Percentiles rank a stretch among this genome's conserved stretches.
Evolutionary conservation across 2,113 vertebrate species (phyloP).

Genomic region (Phalacrocorax aristotelis): DNA sequence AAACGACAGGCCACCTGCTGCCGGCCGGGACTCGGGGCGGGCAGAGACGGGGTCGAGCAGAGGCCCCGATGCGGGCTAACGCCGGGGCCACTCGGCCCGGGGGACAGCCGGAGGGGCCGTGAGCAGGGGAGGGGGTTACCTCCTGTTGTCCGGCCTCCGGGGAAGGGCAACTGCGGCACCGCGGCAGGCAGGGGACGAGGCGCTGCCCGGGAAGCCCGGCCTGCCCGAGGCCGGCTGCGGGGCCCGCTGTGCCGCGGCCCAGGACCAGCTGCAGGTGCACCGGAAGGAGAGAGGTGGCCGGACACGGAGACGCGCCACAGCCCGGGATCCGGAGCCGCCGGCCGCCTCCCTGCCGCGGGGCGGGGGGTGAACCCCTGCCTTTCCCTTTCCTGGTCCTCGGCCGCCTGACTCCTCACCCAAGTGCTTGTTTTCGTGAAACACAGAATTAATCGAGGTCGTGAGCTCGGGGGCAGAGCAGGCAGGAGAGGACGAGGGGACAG

Average conservation of each 20-base stretch:
- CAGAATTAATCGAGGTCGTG: not conserved
- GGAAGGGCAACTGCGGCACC: not conserved
- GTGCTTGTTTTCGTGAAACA: not conserved
- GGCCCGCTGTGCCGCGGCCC: no score
- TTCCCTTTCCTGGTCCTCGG: no score
- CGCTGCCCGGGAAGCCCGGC: not conserved
- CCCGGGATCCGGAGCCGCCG: no score
- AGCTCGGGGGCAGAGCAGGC: not conserved
- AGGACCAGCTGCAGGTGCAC: not conserved
- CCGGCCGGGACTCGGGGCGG: fast-evolving
- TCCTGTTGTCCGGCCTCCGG: not conserved
- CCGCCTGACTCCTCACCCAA: not conserved
- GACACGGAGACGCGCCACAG: not conserved
- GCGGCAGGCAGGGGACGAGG: no score
- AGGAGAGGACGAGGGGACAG: no score
- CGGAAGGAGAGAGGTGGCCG: not conserved
- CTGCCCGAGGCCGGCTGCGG: not conserved
- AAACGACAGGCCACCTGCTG: fast-evolving
- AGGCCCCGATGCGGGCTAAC: no score
- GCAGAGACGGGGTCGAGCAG: no score
- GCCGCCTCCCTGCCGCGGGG: no score
- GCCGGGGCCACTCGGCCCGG: no score
- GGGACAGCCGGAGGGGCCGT: not conserved
- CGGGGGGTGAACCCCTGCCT: no score
- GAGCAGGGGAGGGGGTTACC: not conserved